Base-by-base conservation (phyloP, 2,797 vertebrate species). In the Leptodactylus fallax region DNA sequence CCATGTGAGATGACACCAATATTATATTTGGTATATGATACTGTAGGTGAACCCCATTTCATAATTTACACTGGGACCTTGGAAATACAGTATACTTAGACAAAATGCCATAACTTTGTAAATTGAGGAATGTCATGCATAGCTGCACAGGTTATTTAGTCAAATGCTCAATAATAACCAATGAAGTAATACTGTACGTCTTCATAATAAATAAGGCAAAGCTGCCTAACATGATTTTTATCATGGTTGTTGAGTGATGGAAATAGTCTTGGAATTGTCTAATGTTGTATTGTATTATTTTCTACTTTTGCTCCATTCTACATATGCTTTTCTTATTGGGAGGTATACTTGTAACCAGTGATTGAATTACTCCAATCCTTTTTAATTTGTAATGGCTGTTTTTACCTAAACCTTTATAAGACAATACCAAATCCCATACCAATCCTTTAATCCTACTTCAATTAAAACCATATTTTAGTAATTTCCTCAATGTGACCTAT, bases 391-490 rank as follows among this genome's bases (percentile, higher is more conserved):
- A 79, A 60, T 60, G 8, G 36, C 27, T 60, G 23, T 27, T 79
- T 14, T 58, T 79, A 58, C 56, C 55, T 79, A 77, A 77, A 53
- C 21, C 49, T 6, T 36, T 60, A 36, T 27, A 79, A 79, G 13
- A 77, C 47, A 13, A 13, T 60, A 19, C 17, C 16, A 36, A 51
- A 23, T 53, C 47, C 49, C 6, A 58, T 56, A 17, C 53, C 13
- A 79, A 79, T 79, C 53, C 76, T 60, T 79, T 60, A 79, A 79
- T 45, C 25, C 55, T 11, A 12, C 10, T 36, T 36, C 16, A 79
- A 27, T 17, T 19, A 79, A 27, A 7, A 2, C 77, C 77, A 79
- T 79, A 60, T 12, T 79, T 79, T 19, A 13, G 14, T 14, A 56
- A 16, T 25, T 27, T 56, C 14, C 47, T 76, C 72, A 76, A 17